A percentile compares a stretch with the other conserved stretches of the same genome.
These are phyloP conservation scores for Drosophila fulvimacula DNA, from an alignment of 2,888 invertebrate species.

Conservation along the genomic window DNA sequence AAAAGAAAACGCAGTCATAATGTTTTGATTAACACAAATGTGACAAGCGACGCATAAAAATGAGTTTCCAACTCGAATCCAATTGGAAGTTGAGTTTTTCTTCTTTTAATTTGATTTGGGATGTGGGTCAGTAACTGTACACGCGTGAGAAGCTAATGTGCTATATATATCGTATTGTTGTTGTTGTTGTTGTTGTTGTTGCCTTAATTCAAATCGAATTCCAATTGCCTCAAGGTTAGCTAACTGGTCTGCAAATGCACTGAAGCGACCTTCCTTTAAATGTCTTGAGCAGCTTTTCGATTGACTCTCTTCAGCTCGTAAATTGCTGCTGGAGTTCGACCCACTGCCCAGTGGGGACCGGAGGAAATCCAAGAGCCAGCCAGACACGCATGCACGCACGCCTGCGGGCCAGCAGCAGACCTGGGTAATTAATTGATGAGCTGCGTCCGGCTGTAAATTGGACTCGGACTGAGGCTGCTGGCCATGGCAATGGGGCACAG, in stretches of 20 bases:
- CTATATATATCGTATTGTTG: conserved; percentile 4
- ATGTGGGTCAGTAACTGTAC: conserved; percentile 72
- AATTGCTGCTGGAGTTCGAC: conserved; percentile 35
- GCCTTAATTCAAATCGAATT: conserved; percentile 21
- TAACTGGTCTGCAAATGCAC: conserved; percentile 40
- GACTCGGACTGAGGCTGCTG: conserved; percentile 4
- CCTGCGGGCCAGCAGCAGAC: conserved; percentile 31
- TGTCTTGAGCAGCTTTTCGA: conserved; percentile 55
- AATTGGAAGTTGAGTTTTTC: conserved; percentile 16
- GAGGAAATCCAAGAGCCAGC: conserved; percentile 3
- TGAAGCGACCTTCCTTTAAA: conserved; percentile 73
- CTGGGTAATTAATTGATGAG: conserved; percentile 75
- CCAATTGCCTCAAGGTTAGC: conserved; percentile 59
- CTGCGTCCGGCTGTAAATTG: conserved; percentile 69
- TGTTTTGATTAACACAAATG: conserved; percentile 78
- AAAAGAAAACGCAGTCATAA: conserved; percentile 75
- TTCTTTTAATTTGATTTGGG: conserved; percentile 42
- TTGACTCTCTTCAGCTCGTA: conserved; percentile 49
- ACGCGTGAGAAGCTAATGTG: conserved; percentile 64
- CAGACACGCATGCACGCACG: conserved; percentile 50
- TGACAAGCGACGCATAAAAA: conserved; percentile 75
- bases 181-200: not conserved
- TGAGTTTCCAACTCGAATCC: conserved; percentile 60
- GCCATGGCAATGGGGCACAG: conserved; percentile 47
- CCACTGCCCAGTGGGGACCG: conserved; percentile 52